Evolutionary conservation across 2,797 vertebrate genomes (phyloP).

Genomic region (Pipistrellus pipistrellus): DNA sequence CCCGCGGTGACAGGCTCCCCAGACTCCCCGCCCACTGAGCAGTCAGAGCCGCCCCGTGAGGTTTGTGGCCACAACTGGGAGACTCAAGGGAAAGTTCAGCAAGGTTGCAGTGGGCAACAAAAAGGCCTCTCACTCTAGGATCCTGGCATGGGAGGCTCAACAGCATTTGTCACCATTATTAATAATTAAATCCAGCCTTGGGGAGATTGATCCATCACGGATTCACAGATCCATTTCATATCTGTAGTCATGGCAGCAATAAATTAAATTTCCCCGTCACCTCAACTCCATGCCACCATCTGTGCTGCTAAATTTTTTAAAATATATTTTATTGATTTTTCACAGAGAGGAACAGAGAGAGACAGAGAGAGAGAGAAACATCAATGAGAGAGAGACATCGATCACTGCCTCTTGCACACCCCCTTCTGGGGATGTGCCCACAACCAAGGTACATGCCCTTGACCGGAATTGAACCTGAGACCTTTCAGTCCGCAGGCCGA

Average conservation of each 20-base stretch:
- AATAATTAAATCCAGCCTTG: conserved; percentile 84
- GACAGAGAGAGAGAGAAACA: too few relatives aligned
- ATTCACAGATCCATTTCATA: conserved; percentile 83
- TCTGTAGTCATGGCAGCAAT: conserved; percentile 83
- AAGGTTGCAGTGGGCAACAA: background rate
- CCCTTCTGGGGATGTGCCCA: too few relatives aligned
- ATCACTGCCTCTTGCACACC: too few relatives aligned
- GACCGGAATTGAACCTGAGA: too few relatives aligned
- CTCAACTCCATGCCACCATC: conserved; percentile 62
- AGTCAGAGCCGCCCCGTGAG: background rate
- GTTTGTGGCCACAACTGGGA: background rate
- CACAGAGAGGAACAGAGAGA: too few relatives aligned
- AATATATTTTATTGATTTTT: too few relatives aligned
- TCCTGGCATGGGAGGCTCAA: conserved; percentile 73
- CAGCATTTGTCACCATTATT: conserved; percentile 79
- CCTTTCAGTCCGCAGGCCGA: too few relatives aligned
- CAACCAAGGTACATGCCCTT: too few relatives aligned
- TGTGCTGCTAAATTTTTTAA: conserved; percentile 71
- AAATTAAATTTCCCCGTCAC: conserved; percentile 81
- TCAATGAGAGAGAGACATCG: too few relatives aligned
- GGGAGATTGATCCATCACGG: conserved; percentile 83
- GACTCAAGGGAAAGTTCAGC: background rate
- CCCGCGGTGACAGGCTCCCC: background rate
- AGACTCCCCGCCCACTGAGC: too few relatives aligned
- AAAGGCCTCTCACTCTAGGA: conserved; percentile 78